These are phyloP conservation scores for Lasius fuliginosus DNA, from an alignment of 2,888 invertebrate genomes.

Conservation along the genomic window DNA sequence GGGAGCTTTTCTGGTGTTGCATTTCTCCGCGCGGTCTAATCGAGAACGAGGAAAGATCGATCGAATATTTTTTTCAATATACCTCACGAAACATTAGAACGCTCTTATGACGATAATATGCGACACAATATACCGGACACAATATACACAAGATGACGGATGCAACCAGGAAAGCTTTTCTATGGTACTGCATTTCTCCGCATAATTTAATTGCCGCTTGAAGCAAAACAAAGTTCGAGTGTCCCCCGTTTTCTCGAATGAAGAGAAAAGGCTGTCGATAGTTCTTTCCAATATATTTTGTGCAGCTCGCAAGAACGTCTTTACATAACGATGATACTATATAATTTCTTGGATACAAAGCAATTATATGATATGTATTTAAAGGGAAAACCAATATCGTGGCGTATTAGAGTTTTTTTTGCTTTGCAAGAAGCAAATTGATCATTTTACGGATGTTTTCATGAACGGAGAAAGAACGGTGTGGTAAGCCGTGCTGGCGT, in stretches of 20 bases:
- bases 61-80: background rate
- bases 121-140: background rate
- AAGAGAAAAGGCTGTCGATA: background rate
- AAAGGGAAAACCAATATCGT: constrained; percentile 30
- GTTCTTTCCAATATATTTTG: background rate
- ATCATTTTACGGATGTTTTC: constrained; percentile 27
- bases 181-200: background rate
- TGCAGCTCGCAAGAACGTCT: constrained; percentile 8
- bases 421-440: constrained; percentile 5
- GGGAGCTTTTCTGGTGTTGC: constrained; percentile 36
- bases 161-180: background rate
- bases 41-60: background rate
- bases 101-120: background rate
- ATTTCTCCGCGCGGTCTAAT: constrained; percentile 33
- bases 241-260: background rate
- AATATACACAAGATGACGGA: background rate
- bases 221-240: background rate
- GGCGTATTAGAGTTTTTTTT: constrained; percentile 22
- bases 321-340: constrained; percentile 21
- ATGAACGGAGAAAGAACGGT: constrained; percentile 1
- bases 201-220: background rate
- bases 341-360: constrained; percentile 6
- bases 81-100: background rate
- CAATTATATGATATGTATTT: background rate
- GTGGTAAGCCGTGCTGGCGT: constrained; percentile 19